Percentiles rank a stretch among this genome's conserved stretches.
phyloP scores from a whole-genome alignment of 2,888 invertebrate genomes.

The Watsonalla binaria region DNA sequence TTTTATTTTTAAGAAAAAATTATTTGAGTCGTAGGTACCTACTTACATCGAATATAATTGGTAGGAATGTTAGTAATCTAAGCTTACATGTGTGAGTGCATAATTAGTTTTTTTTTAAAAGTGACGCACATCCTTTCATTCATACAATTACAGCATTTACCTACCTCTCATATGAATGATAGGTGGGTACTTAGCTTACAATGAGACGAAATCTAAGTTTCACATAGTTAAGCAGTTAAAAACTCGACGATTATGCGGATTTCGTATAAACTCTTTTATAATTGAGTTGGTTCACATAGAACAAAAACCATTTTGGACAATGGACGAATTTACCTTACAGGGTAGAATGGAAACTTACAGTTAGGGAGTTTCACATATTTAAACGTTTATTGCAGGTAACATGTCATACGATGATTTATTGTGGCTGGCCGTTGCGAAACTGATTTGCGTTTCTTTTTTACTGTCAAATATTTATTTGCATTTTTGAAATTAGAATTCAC shows the following conservation, averaged over 20 bases:
- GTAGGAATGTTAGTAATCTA: no score
- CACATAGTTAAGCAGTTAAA: conserved; percentile 76
- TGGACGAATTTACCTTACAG: conserved; percentile 66
- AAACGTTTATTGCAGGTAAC: conserved; percentile 64
- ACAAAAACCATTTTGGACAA: conserved; percentile 73
- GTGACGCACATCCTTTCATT: conserved; percentile 16
- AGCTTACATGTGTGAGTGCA: no score
- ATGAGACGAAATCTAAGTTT: conserved; percentile 65
- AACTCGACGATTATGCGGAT: conserved; percentile 71
- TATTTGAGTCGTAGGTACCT: no score
- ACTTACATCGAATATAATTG: no score
- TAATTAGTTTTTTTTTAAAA: background rate
- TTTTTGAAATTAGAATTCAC: background rate
- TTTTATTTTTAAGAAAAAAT: no score
- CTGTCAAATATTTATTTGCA: no score
- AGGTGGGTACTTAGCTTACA: conserved; percentile 56
- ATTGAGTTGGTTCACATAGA: conserved; percentile 77
- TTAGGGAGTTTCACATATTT: conserved; percentile 72
- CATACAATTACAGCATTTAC: no score
- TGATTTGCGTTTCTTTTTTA: conserved; percentile 34
- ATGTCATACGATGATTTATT: conserved; percentile 73
- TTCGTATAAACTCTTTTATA: conserved; percentile 63
- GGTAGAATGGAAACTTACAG: conserved; percentile 42
- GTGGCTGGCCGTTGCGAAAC: conserved; percentile 31
- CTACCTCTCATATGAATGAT: conserved; percentile 23